Evolutionary conservation across 2,888 invertebrate genomes (phyloP).

Genomic region (Neelides folsomi): DNA sequence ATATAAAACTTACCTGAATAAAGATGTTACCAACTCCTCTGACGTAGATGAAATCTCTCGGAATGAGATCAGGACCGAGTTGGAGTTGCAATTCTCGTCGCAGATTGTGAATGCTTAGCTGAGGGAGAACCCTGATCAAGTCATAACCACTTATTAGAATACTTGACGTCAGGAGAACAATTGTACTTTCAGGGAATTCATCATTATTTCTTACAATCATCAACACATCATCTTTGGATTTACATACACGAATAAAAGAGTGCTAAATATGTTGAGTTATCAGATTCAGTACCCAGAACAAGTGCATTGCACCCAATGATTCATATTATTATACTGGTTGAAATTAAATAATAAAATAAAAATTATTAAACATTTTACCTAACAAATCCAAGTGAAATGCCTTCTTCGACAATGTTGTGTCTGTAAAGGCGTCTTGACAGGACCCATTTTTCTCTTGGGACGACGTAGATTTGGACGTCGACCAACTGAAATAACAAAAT

Average conservation of each 20-base stretch:
- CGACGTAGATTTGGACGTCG: constrained; percentile 42
- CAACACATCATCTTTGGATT: too few relatives aligned
- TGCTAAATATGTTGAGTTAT: too few relatives aligned
- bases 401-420: constrained; percentile 40
- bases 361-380: constrained; percentile 36
- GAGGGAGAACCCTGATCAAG: constrained; percentile 38
- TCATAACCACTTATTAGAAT: background rate
- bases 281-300: too few relatives aligned
- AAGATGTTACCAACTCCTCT: constrained; percentile 43
- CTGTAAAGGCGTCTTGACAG: constrained; percentile 40
- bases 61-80: constrained; percentile 39
- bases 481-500: constrained; percentile 38
- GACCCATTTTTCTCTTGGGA: constrained; percentile 42
- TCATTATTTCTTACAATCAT: too few relatives aligned
- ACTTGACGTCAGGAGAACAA: too few relatives aligned
- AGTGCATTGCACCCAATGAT: too few relatives aligned
- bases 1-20: constrained; percentile 39
- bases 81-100: constrained; percentile 39
- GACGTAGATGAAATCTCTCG: constrained; percentile 41
- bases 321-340: too few relatives aligned
- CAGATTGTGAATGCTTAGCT: constrained; percentile 37
- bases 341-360: too few relatives aligned
- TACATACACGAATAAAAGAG: too few relatives aligned
- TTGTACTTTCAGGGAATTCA: too few relatives aligned
- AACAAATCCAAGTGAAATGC: constrained; percentile 42